A percentile compares a stretch with the other conserved stretches of the same genome.
Evolutionary conservation across 2,797 vertebrate species (phyloP).

Genomic region (Sitta carolinensis): DNA sequence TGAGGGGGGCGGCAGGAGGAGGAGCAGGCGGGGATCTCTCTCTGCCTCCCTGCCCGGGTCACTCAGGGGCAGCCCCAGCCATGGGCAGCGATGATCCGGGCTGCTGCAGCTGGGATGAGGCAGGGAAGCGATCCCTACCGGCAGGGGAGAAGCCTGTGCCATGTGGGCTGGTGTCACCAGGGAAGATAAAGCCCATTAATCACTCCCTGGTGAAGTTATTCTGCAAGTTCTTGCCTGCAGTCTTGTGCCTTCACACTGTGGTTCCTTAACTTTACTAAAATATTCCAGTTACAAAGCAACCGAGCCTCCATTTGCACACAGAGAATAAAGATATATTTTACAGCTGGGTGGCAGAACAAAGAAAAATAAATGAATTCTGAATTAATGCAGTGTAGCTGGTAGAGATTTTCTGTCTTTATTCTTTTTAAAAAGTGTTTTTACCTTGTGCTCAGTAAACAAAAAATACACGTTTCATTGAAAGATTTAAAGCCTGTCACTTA

Average conservation of each 20-base stretch:
- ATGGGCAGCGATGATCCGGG: not conserved
- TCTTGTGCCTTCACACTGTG: not conserved
- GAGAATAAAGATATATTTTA: not conserved
- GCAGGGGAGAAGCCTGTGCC: not conserved
- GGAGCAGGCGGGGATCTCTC: not conserved
- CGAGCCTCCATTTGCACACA: not conserved
- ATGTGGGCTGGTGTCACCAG: not conserved
- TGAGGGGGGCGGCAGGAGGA: not conserved
- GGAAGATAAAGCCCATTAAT: not conserved
- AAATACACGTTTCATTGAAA: rapidly evolving
- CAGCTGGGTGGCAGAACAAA: not conserved
- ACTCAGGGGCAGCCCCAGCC: not conserved
- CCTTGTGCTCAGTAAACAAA: not conserved
- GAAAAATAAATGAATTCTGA: not conserved
- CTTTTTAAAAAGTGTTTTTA: not conserved
- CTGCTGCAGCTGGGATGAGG: not conserved
- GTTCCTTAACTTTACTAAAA: not conserved
- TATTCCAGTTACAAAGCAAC: not conserved
- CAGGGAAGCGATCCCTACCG: not conserved
- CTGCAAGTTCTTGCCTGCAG: not conserved
- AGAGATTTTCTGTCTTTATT: not conserved
- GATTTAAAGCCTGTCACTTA: not conserved
- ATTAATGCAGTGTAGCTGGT: not conserved
- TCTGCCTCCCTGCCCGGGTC: not conserved
- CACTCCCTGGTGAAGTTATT: not conserved